These are phyloP conservation scores for Hyperoplus lanceolatus DNA, from an alignment of 2,797 vertebrate genomes.

Conservation along the genomic window DNA sequence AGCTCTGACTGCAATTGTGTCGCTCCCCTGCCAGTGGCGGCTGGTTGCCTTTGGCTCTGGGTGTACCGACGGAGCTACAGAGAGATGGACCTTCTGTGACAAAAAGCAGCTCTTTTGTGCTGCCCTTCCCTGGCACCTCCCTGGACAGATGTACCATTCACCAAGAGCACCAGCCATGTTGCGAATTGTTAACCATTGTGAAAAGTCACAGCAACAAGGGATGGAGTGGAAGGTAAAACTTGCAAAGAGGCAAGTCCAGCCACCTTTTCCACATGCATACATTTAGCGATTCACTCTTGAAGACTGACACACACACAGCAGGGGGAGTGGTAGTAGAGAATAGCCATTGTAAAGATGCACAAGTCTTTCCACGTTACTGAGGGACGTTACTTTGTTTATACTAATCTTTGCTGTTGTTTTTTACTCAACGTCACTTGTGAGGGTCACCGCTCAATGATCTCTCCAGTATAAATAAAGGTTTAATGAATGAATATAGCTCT, in stretches of 20 bases:
- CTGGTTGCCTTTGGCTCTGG: slow-evolving; percentile 31
- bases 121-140: slow-evolving; percentile 38
- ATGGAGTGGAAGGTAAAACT: slow-evolving; percentile 15
- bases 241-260: slow-evolving; percentile 14
- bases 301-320: neutral
- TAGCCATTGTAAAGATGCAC: neutral
- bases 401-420: too few relatives aligned
- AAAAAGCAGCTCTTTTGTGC: slow-evolving; percentile 42
- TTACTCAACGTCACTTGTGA: too few relatives aligned
- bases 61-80: slow-evolving; percentile 35
- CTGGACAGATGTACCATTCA: slow-evolving; percentile 60
- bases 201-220: slow-evolving; percentile 13
- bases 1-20: slow-evolving; percentile 81
- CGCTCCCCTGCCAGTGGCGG: slow-evolving; percentile 69
- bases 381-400: too few relatives aligned
- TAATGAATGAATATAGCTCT: too few relatives aligned
- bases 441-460: too few relatives aligned
- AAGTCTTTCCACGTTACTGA: neutral
- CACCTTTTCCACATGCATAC: slow-evolving; percentile 6
- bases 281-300: neutral
- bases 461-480: too few relatives aligned
- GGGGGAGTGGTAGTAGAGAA: neutral
- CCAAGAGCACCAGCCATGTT: slow-evolving; percentile 22
- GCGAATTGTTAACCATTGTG: slow-evolving; percentile 36
- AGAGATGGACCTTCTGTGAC: slow-evolving; percentile 41